A percentile compares a stretch with the other conserved stretches of the same genome.
Conservation (phyloP, 1,140 invertebrate species). For the Coelopa frigida region DNA sequence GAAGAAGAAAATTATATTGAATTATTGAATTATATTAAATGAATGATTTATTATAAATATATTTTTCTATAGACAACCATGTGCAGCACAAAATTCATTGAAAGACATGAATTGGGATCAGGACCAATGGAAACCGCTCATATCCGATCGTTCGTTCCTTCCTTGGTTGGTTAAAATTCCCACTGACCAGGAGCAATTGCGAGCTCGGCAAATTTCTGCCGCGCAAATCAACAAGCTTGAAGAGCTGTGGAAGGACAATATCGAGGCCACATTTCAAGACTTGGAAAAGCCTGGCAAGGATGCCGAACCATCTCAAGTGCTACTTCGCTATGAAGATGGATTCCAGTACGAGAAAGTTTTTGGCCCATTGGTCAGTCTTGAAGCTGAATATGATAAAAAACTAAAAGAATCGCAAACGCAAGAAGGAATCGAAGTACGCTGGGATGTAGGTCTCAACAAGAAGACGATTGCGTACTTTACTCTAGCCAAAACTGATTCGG, state of each 20-base stretch:
- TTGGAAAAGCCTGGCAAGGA: constrained; percentile 96
- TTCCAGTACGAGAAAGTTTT: constrained; percentile 99
- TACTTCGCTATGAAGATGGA: constrained; percentile 93
- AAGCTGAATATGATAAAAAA: constrained; percentile 97
- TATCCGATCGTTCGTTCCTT: constrained; percentile 90
- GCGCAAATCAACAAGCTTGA: constrained; percentile 97
- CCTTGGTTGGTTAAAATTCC: constrained; percentile 96
- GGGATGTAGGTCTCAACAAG: constrained; percentile 98
- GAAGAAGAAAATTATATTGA: background rate
- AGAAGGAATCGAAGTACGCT: constrained; percentile 96
- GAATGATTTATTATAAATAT: constrained; percentile 9
- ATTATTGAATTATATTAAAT: constrained; percentile 1
- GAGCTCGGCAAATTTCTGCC: constrained; percentile 91
- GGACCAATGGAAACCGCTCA: constrained; percentile 97
- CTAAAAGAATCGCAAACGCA: constrained; percentile 98
- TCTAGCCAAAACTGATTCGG: constrained; percentile 94
- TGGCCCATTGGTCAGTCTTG: constrained; percentile 91
- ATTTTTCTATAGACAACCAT: constrained; percentile 74
- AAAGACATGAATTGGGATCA: constrained; percentile 99
- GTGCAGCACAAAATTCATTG: constrained; percentile 90
- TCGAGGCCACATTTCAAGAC: constrained; percentile 95
- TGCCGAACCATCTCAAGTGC: constrained; percentile 92
- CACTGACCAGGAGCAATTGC: constrained; percentile 88
- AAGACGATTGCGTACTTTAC: constrained; percentile 97
- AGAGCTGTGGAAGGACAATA: constrained; percentile 98